Conservation (phyloP, 1,140 invertebrate genomes). For the Heliconius eleuchia region DNA sequence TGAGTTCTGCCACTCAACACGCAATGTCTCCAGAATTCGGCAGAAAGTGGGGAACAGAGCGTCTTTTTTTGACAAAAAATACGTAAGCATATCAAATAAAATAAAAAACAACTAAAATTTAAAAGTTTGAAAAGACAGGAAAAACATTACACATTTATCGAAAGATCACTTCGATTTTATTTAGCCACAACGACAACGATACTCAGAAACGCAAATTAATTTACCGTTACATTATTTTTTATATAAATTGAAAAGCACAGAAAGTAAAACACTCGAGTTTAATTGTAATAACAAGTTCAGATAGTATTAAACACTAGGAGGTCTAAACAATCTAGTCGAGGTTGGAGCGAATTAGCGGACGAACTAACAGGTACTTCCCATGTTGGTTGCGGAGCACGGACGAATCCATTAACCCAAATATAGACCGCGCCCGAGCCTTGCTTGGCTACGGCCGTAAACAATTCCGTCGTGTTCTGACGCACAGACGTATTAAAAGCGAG, state of each 20-base stretch:
- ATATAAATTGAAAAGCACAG: not conserved
- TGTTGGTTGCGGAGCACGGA: conserved; percentile 64
- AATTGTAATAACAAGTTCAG: not conserved
- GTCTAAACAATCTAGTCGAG: conserved; percentile 41
- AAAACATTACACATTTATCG: not conserved
- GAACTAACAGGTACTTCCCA: conserved; percentile 71
- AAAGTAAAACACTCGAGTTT: not conserved
- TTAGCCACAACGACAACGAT: not conserved
- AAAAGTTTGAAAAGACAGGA: too few relatives aligned
- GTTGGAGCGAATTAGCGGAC: conserved; percentile 56
- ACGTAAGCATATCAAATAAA: too few relatives aligned
- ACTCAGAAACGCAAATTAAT: not conserved
- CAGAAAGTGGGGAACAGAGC: too few relatives aligned
- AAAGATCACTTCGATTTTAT: not conserved
- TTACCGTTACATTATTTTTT: not conserved
- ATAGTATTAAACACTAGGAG: conserved; percentile 32
- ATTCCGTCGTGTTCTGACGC: conserved; percentile 23
- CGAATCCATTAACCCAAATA: conserved; percentile 80
- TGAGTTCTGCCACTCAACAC: too few relatives aligned
- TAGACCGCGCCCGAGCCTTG: conserved; percentile 74
- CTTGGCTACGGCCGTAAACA: conserved; percentile 43
- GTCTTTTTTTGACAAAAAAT: too few relatives aligned
- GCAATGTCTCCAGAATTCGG: too few relatives aligned
- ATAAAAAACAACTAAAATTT: too few relatives aligned
- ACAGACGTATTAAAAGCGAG: not conserved